phyloP scores from a whole-genome alignment of 1,140 invertebrate genomes.

The Scaptomyza hsui region DNA sequence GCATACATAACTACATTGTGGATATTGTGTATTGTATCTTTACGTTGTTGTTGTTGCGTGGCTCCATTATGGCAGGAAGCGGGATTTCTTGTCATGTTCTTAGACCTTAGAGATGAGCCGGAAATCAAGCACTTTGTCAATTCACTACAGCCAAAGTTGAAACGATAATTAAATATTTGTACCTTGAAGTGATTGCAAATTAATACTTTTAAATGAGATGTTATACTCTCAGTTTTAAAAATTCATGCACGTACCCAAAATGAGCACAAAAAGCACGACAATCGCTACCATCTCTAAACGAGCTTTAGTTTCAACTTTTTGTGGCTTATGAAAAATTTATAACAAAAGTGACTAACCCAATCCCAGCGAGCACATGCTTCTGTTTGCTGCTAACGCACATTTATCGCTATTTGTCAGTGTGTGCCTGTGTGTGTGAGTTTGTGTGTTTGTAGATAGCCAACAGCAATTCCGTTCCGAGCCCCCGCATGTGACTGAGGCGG shows the following conservation, averaged over 20 bases:
- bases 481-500: slow-evolving; percentile 29
- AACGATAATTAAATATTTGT: neutral
- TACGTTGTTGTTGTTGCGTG: slow-evolving; percentile 12
- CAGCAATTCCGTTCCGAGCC: slow-evolving; percentile 5
- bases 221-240: no score
- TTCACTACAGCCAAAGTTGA: no score
- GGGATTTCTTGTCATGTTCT: slow-evolving; percentile 10
- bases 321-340: slow-evolving; percentile 48
- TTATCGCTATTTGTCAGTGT: slow-evolving; percentile 27
- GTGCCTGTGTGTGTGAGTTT: slow-evolving; percentile 1
- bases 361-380: slow-evolving; percentile 25
- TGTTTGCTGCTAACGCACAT: slow-evolving; percentile 34
- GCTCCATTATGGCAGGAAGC: slow-evolving; percentile 27
- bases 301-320: slow-evolving; percentile 35
- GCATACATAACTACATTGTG: slow-evolving; percentile 14
- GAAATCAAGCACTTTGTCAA: neutral
- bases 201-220: no score
- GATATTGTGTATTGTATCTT: slow-evolving; percentile 20
- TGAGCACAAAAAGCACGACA: neutral
- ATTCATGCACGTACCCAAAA: no score
- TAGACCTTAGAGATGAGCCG: slow-evolving; percentile 24
- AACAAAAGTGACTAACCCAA: slow-evolving; percentile 44
- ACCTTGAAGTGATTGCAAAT: neutral
- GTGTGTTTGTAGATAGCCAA: slow-evolving; percentile 15
- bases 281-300: slow-evolving; percentile 28